Conservation (phyloP, 2,797 vertebrate genomes). For the Cottoperca gobio region DNA sequence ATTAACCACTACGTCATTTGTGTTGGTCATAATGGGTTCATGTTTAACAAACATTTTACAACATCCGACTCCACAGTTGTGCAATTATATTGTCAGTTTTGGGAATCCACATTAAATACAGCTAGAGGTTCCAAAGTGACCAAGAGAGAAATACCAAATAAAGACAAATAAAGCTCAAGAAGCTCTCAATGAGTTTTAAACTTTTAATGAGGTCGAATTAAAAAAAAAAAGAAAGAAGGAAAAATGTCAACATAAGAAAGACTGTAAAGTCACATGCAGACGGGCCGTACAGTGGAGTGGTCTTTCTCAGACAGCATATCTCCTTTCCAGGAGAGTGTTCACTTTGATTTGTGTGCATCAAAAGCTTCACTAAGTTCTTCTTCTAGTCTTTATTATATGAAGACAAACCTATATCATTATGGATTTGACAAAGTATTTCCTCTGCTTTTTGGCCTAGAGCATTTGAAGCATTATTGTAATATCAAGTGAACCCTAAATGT, state of each 20-base stretch:
- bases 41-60: constrained; percentile 27
- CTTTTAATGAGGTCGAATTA: constrained; percentile 9
- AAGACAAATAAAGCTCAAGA: neutral
- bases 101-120: constrained; percentile 3
- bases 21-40: neutral
- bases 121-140: neutral
- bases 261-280: neutral
- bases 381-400: constrained; percentile 30
- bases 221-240: no score
- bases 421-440: constrained; percentile 35
- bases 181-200: constrained; percentile 12
- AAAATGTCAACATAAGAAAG: no score
- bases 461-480: constrained; percentile 31
- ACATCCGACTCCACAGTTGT: neutral
- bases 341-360: constrained; percentile 31
- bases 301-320: neutral
- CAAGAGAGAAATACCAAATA: constrained; percentile 1
- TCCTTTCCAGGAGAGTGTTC: neutral
- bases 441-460: constrained; percentile 32
- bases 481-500: constrained; percentile 32
- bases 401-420: constrained; percentile 19
- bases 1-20: neutral
- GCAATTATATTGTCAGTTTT: neutral
- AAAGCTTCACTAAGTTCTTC: neutral
- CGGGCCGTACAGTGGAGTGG: neutral